Conservation (phyloP, 2,888 invertebrate species). For the Drepana falcataria region DNA sequence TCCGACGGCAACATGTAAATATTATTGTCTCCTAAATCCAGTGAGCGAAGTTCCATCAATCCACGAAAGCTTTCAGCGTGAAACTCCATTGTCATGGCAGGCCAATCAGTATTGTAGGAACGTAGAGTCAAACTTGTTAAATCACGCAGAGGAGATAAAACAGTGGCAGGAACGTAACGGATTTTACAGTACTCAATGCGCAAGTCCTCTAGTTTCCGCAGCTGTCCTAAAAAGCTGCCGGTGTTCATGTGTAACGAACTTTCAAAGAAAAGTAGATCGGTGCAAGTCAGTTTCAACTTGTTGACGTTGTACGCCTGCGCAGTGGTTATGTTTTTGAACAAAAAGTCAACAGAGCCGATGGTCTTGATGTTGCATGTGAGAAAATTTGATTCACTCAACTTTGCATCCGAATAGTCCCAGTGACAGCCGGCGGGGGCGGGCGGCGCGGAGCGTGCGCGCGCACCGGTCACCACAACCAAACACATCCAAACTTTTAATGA, state of each 20-base stretch:
- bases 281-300: conserved; percentile 84
- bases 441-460: conserved; percentile 76
- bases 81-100: conserved; percentile 87
- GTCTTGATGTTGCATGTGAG: conserved; percentile 86
- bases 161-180: conserved; percentile 84
- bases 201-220: conserved; percentile 85
- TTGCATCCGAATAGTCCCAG: conserved; percentile 81
- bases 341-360: conserved; percentile 83
- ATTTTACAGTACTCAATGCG: conserved; percentile 88
- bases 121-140: conserved; percentile 83
- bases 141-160: conserved; percentile 83
- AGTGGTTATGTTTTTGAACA: conserved; percentile 84
- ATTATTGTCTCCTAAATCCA: conserved; percentile 87
- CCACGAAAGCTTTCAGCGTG: conserved; percentile 86
- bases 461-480: conserved; percentile 65
- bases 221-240: conserved; percentile 80
- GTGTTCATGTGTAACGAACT: conserved; percentile 82
- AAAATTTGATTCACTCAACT: conserved; percentile 79
- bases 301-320: conserved; percentile 85
- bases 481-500: conserved; percentile 77
- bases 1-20: conserved; percentile 86
- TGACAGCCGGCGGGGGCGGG: conserved; percentile 85
- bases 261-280: conserved; percentile 85
- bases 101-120: conserved; percentile 88
- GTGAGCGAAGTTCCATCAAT: conserved; percentile 81